A percentile compares a stretch with the other conserved stretches of the same genome.
Conservation (phyloP, 2,797 vertebrate species). For the Typhlichthys subterraneus region DNA sequence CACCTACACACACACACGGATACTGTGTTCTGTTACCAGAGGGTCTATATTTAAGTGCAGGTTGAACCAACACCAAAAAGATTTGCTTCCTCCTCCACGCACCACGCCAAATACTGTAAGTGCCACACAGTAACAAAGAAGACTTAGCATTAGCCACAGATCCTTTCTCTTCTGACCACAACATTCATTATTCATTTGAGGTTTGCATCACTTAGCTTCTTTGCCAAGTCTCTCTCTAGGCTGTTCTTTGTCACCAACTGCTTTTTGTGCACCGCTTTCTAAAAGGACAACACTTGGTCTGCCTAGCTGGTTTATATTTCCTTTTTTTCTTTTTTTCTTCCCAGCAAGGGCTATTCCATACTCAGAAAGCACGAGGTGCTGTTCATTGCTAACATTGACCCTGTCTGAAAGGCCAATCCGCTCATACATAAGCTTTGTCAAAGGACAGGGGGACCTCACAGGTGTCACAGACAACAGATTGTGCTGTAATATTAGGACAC, state of each 20-base stretch:
- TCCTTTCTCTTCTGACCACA: conserved; percentile 54
- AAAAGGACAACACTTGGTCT: too few species aligned
- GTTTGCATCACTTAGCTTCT: conserved; percentile 48
- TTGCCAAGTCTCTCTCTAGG: conserved; percentile 41
- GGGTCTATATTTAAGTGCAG: conserved; percentile 34
- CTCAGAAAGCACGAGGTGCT: conserved; percentile 9
- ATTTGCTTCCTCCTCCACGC: conserved; percentile 5
- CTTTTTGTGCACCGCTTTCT: background rate
- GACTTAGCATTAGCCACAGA: conserved; percentile 34
- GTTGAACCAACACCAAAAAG: conserved; percentile 16
- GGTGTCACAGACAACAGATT: conserved; percentile 27
- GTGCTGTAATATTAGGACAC: conserved; percentile 49
- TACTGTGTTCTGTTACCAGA: conserved; percentile 28
- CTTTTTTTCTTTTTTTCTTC: conserved; percentile 16
- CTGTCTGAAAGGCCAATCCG: conserved; percentile 55
- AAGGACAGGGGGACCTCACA: conserved; percentile 39
- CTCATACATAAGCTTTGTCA: conserved; percentile 62
- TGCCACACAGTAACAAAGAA: conserved; percentile 32
- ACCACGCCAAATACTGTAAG: conserved; percentile 4
- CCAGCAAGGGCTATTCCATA: background rate
- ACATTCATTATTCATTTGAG: conserved; percentile 69
- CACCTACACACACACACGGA: conserved; percentile 9
- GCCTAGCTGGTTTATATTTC: conserved; percentile 3
- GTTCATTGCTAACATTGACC: conserved; percentile 42
- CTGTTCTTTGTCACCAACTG: conserved; percentile 31